phyloP scores from a whole-genome alignment of 2,113 vertebrate species.

The Poeciliopsis prolifica region DNA sequence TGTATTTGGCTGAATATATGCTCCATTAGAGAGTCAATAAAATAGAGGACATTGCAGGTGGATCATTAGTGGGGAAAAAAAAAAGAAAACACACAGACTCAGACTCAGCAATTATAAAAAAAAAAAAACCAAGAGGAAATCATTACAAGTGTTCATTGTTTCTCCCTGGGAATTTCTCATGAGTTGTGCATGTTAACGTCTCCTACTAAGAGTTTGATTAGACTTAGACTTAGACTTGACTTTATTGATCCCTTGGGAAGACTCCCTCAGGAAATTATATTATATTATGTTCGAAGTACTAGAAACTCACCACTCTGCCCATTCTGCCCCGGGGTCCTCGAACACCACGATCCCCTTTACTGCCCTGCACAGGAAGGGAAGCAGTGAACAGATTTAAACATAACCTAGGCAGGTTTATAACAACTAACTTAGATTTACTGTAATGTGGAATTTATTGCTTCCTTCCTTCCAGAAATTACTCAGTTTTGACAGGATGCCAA shows the following conservation, averaged over 20 bases:
- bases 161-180: neutral
- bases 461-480: neutral
- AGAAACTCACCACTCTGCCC: conserved; percentile 67
- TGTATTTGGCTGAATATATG: neutral
- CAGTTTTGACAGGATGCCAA: neutral
- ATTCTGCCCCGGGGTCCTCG: conserved; percentile 65
- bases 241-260: no score
- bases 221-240: no score
- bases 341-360: conserved; percentile 67
- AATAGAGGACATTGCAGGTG: neutral
- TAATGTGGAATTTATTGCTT: neutral
- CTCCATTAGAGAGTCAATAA: neutral
- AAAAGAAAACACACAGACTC: no score
- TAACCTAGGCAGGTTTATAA: neutral
- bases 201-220: neutral
- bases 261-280: no score
- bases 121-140: neutral
- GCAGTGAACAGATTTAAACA: neutral
- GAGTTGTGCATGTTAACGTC: neutral
- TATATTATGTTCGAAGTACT: no score
- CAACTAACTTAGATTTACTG: neutral
- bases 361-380: conserved; percentile 62
- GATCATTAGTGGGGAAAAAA: no score
- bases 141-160: no score
- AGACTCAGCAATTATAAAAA: neutral